These are phyloP conservation scores for Euleptes europaea DNA, from an alignment of 2,113 vertebrate genomes.

Conservation along the genomic window DNA sequence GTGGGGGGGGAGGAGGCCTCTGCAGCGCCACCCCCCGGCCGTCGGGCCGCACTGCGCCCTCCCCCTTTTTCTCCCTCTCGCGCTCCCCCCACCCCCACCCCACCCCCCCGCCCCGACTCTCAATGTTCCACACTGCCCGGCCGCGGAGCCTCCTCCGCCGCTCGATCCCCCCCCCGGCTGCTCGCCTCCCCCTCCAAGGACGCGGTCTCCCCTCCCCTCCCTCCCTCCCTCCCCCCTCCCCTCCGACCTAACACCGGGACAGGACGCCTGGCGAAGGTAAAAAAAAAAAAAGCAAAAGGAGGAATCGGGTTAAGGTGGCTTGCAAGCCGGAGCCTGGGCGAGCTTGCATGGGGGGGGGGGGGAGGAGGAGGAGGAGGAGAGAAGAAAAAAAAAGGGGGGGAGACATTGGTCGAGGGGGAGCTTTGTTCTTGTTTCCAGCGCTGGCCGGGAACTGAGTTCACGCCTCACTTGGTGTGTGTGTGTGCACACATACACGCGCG, in stretches of 20 bases:
- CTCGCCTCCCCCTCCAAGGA: conserved; percentile 79
- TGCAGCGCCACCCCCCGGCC: conserved; percentile 67
- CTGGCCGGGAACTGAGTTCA: conserved; percentile 76
- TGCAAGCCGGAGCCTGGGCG: conserved; percentile 49
- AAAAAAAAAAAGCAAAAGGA: conserved; percentile 57
- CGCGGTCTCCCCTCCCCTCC: conserved; percentile 63
- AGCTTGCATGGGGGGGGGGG: conserved; percentile 55
- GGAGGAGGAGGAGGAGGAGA: conserved; percentile 32
- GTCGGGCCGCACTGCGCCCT: conserved; percentile 61
- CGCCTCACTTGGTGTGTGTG: conserved; percentile 83
- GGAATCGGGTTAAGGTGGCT: conserved; percentile 57
- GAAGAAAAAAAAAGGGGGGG: conserved; percentile 23
- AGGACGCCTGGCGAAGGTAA: conserved; percentile 81
- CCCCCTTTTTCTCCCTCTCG: conserved; percentile 47
- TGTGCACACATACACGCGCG: conserved; percentile 52
- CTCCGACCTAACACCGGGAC: conserved; percentile 76
- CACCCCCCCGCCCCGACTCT: conserved; percentile 73
- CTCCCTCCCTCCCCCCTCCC: conserved; percentile 72
- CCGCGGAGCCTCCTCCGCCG: conserved; percentile 77
- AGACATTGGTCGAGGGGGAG: conserved; percentile 69
- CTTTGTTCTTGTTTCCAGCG: conserved; percentile 80
- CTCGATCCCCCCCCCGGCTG: conserved; percentile 71
- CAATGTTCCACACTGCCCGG: conserved; percentile 83
- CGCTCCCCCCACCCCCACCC: conserved; percentile 66
- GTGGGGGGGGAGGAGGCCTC: conserved; percentile 18